These are phyloP conservation scores for Urocolius indicus DNA, from an alignment of 2,113 vertebrate species.

Conservation along the genomic window DNA sequence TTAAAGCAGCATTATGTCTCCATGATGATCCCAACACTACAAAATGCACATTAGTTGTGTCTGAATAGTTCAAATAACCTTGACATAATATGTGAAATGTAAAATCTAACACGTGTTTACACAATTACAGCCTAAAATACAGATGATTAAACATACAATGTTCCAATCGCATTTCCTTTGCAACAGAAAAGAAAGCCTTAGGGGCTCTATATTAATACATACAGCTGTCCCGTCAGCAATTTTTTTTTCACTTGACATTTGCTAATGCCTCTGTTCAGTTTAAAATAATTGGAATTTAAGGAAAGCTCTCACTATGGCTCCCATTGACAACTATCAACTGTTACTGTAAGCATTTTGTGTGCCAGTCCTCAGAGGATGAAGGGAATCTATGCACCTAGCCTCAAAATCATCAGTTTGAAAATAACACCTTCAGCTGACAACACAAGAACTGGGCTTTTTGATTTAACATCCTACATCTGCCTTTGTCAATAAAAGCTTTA, in stretches of 20 bases:
- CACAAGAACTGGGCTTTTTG: background rate
- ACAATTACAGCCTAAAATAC: background rate
- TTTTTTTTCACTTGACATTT: background rate
- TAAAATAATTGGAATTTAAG: background rate
- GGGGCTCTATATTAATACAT: background rate
- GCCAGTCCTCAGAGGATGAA: background rate
- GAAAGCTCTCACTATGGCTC: background rate
- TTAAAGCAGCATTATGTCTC: background rate
- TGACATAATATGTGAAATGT: background rate
- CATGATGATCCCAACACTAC: background rate
- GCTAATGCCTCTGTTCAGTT: background rate
- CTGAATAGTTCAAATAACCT: background rate
- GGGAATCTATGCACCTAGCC: background rate
- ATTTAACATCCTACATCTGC: background rate
- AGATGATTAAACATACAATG: background rate
- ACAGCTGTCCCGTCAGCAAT: background rate
- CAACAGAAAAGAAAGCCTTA: background rate
- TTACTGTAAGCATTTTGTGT: background rate
- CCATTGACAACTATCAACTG: background rate
- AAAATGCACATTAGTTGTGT: background rate
- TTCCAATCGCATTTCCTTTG: background rate
- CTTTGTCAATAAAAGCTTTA: background rate
- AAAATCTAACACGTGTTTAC: background rate
- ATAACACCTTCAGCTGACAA: background rate
- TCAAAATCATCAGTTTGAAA: background rate